Base-by-base conservation (phyloP, 2,113 vertebrate species). In the Neolamprologus ventralis region DNA sequence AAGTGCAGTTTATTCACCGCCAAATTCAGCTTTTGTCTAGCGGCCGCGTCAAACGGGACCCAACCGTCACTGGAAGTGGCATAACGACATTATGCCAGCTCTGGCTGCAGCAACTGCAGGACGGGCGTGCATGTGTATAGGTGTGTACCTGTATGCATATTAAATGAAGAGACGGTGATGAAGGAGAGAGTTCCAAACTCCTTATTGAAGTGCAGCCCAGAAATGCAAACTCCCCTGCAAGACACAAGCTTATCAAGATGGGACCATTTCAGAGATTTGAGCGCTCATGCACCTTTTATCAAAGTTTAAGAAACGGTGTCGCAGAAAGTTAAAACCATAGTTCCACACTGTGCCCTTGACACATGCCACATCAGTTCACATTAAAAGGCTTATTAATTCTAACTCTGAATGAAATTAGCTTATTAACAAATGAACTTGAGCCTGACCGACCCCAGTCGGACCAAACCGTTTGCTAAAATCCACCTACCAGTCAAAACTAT, bases 1-100 rank as follows among this genome's bases (percentile, higher is more conserved):
- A 80, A 87, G 57, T 75, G 60, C 19, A 9, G 78, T 84, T 89
- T 57, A 85, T 91, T 92, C 10, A 7, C 85, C 87, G 87, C 89
- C 87, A 94, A 90, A 92, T 91, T 89, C 90, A 21, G 90, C 85
- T 91, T 90, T 89, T 91, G 88, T 93, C 87, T 94, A 81, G 40
- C 53, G 2, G 31, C 81, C 9, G 3, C 73, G 71, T 94, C 88
- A 84, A 89, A 88, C 28, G 65, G 28, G 60, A 53, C 82, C 63
- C 37, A 90, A 49, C 89, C 81, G 90, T 88, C 6, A 3, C 87
- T 88, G 80, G 47, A 57, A 89, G 89, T 58, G 85, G 82, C 84
- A 47, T 58, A 83, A 88, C 87, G 88, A 88, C 89, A 85, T 88
- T 87, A 85, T 37, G 11, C 58, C 81, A 87, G 60, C 73, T 84